These are phyloP conservation scores for Otocyon megalotis DNA, from an alignment of 2,113 vertebrate genomes.

Conservation along the genomic window DNA sequence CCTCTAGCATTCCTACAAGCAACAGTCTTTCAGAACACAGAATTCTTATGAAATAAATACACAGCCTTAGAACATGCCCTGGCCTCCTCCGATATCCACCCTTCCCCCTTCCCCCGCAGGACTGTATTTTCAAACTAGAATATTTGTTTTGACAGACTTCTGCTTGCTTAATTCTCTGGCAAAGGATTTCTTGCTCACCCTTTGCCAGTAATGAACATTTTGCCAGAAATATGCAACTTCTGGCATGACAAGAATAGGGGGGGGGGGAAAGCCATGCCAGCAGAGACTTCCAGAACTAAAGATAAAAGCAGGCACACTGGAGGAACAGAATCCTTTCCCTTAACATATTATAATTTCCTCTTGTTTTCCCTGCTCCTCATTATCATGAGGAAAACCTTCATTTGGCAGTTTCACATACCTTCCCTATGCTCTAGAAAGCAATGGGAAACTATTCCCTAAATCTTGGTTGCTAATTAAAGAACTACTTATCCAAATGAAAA, in stretches of 20 bases:
- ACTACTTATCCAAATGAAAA: slow-evolving; percentile 68
- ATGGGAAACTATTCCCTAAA: slow-evolving; percentile 39
- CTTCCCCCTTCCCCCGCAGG: slow-evolving; percentile 37
- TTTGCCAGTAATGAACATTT: slow-evolving; percentile 78
- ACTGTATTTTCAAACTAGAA: slow-evolving; percentile 80
- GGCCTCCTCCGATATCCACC: slow-evolving; percentile 52
- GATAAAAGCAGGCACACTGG: slow-evolving; percentile 61
- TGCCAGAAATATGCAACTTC: slow-evolving; percentile 80
- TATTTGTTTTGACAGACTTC: slow-evolving; percentile 81
- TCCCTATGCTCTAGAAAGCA: slow-evolving; percentile 59
- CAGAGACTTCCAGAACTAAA: slow-evolving; percentile 69
- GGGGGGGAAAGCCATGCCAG: neutral
- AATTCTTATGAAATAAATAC: slow-evolving; percentile 77
- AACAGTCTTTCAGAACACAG: slow-evolving; percentile 65
- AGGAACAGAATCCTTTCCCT: slow-evolving; percentile 65
- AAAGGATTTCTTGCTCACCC: slow-evolving; percentile 66
- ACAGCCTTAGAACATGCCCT: slow-evolving; percentile 72
- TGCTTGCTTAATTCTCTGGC: slow-evolving; percentile 82
- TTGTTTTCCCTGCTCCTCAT: slow-evolving; percentile 55
- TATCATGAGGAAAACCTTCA: slow-evolving; percentile 47
- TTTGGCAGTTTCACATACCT: slow-evolving; percentile 53
- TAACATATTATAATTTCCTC: slow-evolving; percentile 66
- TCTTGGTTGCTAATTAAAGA: slow-evolving; percentile 73
- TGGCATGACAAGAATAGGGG: slow-evolving; percentile 70
- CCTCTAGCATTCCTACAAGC: slow-evolving; percentile 57